Evolutionary conservation across 2,888 invertebrate species (phyloP).

Genomic region (Dione juno): DNA sequence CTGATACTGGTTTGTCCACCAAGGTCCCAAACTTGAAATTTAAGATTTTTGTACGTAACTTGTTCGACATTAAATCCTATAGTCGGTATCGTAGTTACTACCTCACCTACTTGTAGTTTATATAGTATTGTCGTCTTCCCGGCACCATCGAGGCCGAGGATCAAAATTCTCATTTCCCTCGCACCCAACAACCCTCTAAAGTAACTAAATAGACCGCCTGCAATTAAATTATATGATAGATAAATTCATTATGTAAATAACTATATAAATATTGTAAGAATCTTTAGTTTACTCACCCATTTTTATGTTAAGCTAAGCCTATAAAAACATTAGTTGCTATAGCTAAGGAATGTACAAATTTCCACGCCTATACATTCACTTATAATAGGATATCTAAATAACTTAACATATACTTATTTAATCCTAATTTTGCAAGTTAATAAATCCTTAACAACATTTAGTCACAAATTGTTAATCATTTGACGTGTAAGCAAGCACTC

Average conservation of each 20-base stretch:
- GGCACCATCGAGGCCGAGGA: slow-evolving; percentile 98
- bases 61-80: slow-evolving; percentile 99
- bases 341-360: slow-evolving; percentile 57
- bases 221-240: slow-evolving; percentile 53
- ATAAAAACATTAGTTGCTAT: slow-evolving; percentile 70
- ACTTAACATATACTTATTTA: slow-evolving; percentile 33
- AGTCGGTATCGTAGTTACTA: slow-evolving; percentile 98
- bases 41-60: slow-evolving; percentile 99
- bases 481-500: slow-evolving; percentile 54
- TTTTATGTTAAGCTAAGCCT: slow-evolving; percentile 65
- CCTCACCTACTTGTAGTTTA: slow-evolving; percentile 98
- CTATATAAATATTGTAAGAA: slow-evolving; percentile 34
- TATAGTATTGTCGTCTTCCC: slow-evolving; percentile 99
- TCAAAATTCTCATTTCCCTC: slow-evolving; percentile 98
- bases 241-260: slow-evolving; percentile 1
- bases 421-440: slow-evolving; percentile 37
- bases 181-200: slow-evolving; percentile 97
- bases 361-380: slow-evolving; percentile 43
- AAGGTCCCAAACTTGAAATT: slow-evolving; percentile 99
- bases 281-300: slow-evolving; percentile 68
- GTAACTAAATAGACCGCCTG: slow-evolving; percentile 98
- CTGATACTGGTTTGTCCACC: slow-evolving; percentile 99
- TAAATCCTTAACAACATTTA: slow-evolving; percentile 46
- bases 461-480: slow-evolving; percentile 50
- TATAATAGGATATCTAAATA: slow-evolving; percentile 24